These are phyloP conservation scores for Cryptoprocta ferox DNA, from an alignment of 2,797 vertebrate genomes.

Conservation along the genomic window DNA sequence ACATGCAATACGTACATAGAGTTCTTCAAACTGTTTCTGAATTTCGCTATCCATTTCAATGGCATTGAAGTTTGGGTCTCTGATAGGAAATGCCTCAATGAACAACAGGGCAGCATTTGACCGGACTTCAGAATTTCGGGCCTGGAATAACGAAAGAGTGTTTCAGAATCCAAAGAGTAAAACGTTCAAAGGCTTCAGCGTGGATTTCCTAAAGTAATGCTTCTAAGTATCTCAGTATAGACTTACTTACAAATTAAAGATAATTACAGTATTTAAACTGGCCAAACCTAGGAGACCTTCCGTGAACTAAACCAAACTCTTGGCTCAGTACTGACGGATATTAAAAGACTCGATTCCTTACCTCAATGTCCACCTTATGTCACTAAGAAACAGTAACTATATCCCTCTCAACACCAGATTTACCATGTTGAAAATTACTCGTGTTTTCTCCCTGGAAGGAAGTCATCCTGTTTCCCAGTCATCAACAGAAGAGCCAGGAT, in stretches of 20 bases:
- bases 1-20: slow-evolving; percentile 89
- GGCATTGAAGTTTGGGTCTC: slow-evolving; percentile 89
- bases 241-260: neutral
- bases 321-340: neutral
- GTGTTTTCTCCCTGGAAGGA: neutral
- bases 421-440: neutral
- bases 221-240: neutral
- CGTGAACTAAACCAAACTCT: neutral
- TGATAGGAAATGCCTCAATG: slow-evolving; percentile 95
- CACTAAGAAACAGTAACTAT: neutral
- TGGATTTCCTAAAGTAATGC: neutral
- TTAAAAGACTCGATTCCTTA: neutral
- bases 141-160: slow-evolving; percentile 84
- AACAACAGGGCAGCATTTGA: slow-evolving; percentile 95
- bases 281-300: neutral
- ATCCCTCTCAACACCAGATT: too few species aligned
- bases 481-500: neutral
- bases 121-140: slow-evolving; percentile 94
- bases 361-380: neutral
- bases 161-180: slow-evolving; percentile 33
- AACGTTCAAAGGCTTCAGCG: neutral
- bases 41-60: slow-evolving; percentile 90
- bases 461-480: neutral
- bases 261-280: neutral
- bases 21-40: slow-evolving; percentile 95